Evolutionary conservation across 2,113 vertebrate species (phyloP), one percentile per base, ranked within the genome.

Genomic region (Pipa parva): DNA sequence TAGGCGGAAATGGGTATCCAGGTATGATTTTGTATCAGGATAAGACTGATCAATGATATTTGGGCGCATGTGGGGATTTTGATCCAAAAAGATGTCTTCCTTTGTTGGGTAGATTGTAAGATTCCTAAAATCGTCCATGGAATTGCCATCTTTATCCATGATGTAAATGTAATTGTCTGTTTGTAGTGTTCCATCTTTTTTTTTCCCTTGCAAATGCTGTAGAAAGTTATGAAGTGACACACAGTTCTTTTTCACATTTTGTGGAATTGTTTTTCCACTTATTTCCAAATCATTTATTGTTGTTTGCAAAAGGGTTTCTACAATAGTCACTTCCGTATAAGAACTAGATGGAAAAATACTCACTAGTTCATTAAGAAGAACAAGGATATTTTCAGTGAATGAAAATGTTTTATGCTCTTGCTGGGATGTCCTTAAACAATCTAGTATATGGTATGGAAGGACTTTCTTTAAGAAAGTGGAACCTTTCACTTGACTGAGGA

Each of bases 81-180:
- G 31, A 12, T 60, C 65, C 18, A 45, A 37, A 36, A 72, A 71
- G 7, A 80, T 63, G 20, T 80, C 78, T 31, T 75, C 66, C 9
- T 73, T 59, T 6, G 68, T 74, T 8, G 78, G 78, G 42, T 74
- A 78, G 45, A 80, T 31, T 3, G 78, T 73, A 63, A 78, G 56
- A 1, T 11, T 8, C 46, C 60, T 55, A 42, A 78, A 78, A 24
- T 75, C 61, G 9, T 62, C 61, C 48, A 31, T 42, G 29, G 22
- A 22, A n/a, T 63, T 46, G 7, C 36, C 57, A 24, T 36, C 15
- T 18, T 51, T 62, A 26, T 59, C 63, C 7, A 63, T 11, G 21
- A 63, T 49, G 28, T 68, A 63, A 5, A 39, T 68, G 12, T 72
- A 72, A 20, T 59, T 69, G 48, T 75, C 70, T 36, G 73, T 68